Evolutionary conservation across 2,888 invertebrate species (phyloP).

Genomic region (Cryptocheilus praepositus): DNA sequence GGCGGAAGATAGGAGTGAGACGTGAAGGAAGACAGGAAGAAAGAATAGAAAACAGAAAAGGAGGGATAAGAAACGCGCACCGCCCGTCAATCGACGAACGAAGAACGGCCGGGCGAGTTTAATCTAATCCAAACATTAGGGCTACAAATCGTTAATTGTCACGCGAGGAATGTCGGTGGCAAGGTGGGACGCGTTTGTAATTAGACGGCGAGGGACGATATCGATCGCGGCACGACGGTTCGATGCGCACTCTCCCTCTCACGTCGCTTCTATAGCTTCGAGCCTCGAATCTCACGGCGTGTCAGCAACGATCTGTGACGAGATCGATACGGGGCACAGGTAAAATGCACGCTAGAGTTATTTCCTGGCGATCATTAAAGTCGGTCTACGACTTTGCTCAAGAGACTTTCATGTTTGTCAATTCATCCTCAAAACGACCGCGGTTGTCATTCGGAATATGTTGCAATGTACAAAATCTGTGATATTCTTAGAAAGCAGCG

Average conservation of each 20-base stretch:
- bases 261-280: slow-evolving; percentile 29
- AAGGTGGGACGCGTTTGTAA: slow-evolving; percentile 55
- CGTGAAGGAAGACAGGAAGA: too few relatives aligned
- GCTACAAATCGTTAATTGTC: slow-evolving; percentile 71
- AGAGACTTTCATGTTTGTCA: too few relatives aligned
- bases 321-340: slow-evolving; percentile 36
- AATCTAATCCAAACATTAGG: slow-evolving; percentile 66
- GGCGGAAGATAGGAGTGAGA: too few relatives aligned
- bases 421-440: too few relatives aligned
- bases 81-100: slow-evolving; percentile 31
- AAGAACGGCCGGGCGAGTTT: slow-evolving; percentile 11
- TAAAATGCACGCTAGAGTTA: too few relatives aligned
- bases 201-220: slow-evolving; percentile 56
- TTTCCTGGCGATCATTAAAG: too few relatives aligned
- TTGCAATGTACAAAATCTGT: too few relatives aligned
- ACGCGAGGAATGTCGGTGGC: slow-evolving; percentile 61
- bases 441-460: too few relatives aligned
- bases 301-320: slow-evolving; percentile 51
- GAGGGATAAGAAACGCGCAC: not conserved
- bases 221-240: slow-evolving; percentile 52
- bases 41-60: slow-evolving; percentile 16
- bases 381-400: too few relatives aligned
- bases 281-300: slow-evolving; percentile 47
- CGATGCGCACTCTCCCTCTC: slow-evolving; percentile 30
- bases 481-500: too few relatives aligned